phyloP scores from a whole-genome alignment of 2,888 invertebrate species.

The Harpalus rubripes region DNA sequence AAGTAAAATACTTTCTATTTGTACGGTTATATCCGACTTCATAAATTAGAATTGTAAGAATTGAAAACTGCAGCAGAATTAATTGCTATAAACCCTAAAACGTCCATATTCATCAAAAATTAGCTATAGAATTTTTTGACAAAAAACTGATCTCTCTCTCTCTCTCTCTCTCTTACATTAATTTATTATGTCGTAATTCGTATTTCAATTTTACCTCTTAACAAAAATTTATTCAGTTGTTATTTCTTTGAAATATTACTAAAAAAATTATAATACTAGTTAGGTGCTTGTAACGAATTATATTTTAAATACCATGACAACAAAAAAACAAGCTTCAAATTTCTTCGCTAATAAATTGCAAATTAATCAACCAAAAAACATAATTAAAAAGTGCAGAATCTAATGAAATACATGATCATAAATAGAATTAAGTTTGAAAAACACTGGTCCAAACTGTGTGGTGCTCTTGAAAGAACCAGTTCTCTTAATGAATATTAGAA shows the following conservation, averaged over 20 bases:
- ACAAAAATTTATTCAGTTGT: background rate
- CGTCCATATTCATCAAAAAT: too few relatives aligned
- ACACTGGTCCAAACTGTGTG: conserved; percentile 29
- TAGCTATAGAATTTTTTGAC: too few relatives aligned
- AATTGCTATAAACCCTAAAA: too few relatives aligned
- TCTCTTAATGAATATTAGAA: conserved; percentile 65
- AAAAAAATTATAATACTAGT: background rate
- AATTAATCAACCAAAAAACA: conserved; percentile 1
- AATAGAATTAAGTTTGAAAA: conserved; percentile 48
- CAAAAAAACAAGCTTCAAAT: background rate
- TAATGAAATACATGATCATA: conserved; percentile 5
- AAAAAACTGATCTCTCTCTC: too few relatives aligned
- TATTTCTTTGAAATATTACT: background rate
- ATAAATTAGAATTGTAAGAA: too few relatives aligned
- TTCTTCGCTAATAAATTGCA: background rate
- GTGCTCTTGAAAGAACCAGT: conserved; percentile 48
- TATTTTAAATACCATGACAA: background rate
- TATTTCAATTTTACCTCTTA: too few relatives aligned
- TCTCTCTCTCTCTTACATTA: too few relatives aligned
- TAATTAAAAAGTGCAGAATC: background rate
- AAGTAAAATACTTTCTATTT: too few relatives aligned
- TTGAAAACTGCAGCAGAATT: too few relatives aligned
- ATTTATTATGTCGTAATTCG: too few relatives aligned
- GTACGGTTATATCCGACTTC: too few relatives aligned
- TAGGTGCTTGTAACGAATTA: background rate